Evolutionary conservation across 2,888 invertebrate genomes (phyloP), one percentile per base, ranked within the genome.

Genomic region (Caenorhabditis wallacei): DNA sequence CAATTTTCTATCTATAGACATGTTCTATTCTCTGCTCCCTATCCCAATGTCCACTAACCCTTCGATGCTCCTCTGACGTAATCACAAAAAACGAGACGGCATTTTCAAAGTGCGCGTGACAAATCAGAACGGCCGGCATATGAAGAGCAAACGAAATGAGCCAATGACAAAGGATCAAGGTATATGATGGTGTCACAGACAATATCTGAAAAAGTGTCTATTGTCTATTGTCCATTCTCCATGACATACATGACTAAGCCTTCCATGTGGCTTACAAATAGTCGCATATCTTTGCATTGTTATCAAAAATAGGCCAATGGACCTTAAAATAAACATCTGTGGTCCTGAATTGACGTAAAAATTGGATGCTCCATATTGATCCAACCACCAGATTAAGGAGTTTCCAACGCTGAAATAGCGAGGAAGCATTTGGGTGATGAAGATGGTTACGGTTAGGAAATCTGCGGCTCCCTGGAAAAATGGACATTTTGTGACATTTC

Each of bases 91-190:
- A 79, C 20, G 79, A 64, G 20, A 30, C 30, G 22, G 61, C 63
- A 48, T 70, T 70, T 26, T 79, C 79, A 61, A 79, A 79, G 18
- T 69, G 61, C 10, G 79, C 79, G 18, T 70, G 70, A 43, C 79
- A 70, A n/a, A 70, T 56, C 26, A 79, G 26, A 5, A 70, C 63
- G 11, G 79, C 79, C 24, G 74, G 74, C 20, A 64, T 48, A 46
- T 74, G 74, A 35, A 74, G 64, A 30, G 57, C 35, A 16, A 74
- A 48, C 0, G 74, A 64, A 1, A 74, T 56, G 10, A 74, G 56
- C 74, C 74, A 74, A 30, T 74, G 74, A 22, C 56, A 37, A 1
- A 74, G 53, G 20, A 74, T 74, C 0, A 74, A 46, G 5, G 64
- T 56, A n/a, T 66, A 74, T 1, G 74, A 24, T 0, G 74, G 64